Conservation (phyloP, 1,140 invertebrate genomes). For the Bombus impatiens region DNA sequence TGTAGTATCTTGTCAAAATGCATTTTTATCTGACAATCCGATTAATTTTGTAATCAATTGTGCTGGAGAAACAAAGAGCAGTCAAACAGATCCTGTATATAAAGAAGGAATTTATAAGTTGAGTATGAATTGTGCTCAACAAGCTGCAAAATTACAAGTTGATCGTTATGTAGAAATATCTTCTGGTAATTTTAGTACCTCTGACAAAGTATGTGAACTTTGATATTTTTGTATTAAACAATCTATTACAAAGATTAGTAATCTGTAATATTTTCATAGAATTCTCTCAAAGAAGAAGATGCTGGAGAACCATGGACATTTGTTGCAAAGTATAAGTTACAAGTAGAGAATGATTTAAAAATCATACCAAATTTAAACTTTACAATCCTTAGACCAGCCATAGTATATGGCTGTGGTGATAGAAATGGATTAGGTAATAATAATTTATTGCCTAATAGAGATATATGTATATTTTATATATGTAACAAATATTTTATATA, state of each 20-base stretch:
- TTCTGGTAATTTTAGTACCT: constrained; percentile 90
- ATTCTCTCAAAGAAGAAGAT: constrained; percentile 89
- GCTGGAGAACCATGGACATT: constrained; percentile 91
- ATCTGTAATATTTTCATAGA: constrained; percentile 78
- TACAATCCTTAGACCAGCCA: constrained; percentile 91
- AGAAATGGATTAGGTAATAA: constrained; percentile 89
- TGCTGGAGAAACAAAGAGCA: constrained; percentile 94
- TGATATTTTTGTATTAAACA: neutral
- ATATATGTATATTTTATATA: too few species aligned
- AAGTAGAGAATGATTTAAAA: constrained; percentile 91
- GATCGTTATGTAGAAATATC: constrained; percentile 92
- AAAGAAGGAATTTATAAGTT: constrained; percentile 94
- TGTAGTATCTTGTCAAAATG: constrained; percentile 89
- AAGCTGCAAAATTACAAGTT: constrained; percentile 87
- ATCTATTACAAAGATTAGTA: neutral
- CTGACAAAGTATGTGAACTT: constrained; percentile 87
- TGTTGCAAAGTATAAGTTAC: constrained; percentile 91
- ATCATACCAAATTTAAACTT: constrained; percentile 88
- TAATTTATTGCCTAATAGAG: neutral
- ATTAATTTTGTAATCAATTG: constrained; percentile 94
- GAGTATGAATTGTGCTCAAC: constrained; percentile 91
- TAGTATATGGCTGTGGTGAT: constrained; percentile 94
- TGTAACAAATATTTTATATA: neutral
- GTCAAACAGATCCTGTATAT: constrained; percentile 94
- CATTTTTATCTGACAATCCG: constrained; percentile 84